Conservation (phyloP, 2,888 invertebrate species). For the Nipponacmea schrenckii region DNA sequence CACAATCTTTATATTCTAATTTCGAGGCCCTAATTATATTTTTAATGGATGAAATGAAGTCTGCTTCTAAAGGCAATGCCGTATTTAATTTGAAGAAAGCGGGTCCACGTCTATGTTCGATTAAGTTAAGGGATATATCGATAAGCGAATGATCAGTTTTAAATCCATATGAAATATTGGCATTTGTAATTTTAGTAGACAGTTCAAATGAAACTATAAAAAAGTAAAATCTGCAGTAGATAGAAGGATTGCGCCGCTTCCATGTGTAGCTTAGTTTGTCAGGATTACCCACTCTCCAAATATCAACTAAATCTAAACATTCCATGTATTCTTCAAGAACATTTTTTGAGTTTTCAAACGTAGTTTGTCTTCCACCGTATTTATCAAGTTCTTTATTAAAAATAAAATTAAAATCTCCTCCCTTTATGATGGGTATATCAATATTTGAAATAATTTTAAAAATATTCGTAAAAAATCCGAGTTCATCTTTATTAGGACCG, state of each 20-base stretch:
- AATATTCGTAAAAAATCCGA: no score
- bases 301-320: neutral
- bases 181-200: no score
- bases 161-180: no score
- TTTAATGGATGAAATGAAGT: neutral
- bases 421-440: no score
- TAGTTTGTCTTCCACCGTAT: conserved; percentile 1
- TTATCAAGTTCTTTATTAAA: no score
- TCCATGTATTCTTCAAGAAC: no score
- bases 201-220: conserved; percentile 9
- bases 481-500: no score
- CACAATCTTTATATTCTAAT: no score
- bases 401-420: no score
- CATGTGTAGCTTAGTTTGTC: conserved; percentile 17
- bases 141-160: no score
- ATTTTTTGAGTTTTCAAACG: neutral
- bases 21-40: neutral
- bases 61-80: neutral
- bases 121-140: neutral
- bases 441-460: no score
- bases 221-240: conserved; percentile 9
- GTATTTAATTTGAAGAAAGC: conserved; percentile 17
- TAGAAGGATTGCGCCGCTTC: conserved; percentile 6
- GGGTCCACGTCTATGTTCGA: neutral
- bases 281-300: conserved; percentile 6